These are phyloP conservation scores for Rhea pennata DNA, from an alignment of 2,113 vertebrate genomes.

Conservation along the genomic window DNA sequence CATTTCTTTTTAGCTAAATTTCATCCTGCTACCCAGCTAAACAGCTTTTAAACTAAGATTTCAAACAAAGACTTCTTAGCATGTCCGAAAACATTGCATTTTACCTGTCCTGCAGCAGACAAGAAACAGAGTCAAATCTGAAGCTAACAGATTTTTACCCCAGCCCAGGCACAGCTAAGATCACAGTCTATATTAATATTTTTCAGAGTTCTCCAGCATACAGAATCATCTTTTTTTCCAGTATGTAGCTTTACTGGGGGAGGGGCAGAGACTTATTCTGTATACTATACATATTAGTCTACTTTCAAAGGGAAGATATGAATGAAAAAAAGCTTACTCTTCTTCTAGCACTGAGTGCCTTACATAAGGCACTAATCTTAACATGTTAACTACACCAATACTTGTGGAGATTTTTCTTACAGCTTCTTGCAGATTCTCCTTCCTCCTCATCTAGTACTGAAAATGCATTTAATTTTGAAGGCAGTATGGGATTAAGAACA, in stretches of 20 bases:
- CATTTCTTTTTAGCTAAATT: neutral
- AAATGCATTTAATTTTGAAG: neutral
- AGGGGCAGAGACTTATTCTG: neutral
- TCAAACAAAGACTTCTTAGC: conserved; percentile 13
- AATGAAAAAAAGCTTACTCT: conserved; percentile 42
- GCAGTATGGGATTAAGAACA: neutral
- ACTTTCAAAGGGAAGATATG: conserved; percentile 3
- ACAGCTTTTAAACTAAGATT: neutral
- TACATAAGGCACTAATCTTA: neutral
- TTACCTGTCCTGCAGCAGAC: neutral
- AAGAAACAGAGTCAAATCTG: neutral
- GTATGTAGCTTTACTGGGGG: neutral
- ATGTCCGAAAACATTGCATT: neutral
- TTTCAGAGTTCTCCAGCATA: neutral
- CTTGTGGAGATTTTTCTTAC: neutral
- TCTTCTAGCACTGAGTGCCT: neutral
- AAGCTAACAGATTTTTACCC: neutral
- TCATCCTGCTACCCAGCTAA: conserved; percentile 5
- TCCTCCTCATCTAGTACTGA: neutral
- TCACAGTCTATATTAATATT: neutral
- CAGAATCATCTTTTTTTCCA: neutral
- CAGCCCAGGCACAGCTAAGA: conserved; percentile 23
- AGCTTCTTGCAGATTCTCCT: neutral
- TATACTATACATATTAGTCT: neutral
- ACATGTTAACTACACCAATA: neutral